phyloP scores from a whole-genome alignment of 2,888 invertebrate genomes.

The Agonopterix arenella region DNA sequence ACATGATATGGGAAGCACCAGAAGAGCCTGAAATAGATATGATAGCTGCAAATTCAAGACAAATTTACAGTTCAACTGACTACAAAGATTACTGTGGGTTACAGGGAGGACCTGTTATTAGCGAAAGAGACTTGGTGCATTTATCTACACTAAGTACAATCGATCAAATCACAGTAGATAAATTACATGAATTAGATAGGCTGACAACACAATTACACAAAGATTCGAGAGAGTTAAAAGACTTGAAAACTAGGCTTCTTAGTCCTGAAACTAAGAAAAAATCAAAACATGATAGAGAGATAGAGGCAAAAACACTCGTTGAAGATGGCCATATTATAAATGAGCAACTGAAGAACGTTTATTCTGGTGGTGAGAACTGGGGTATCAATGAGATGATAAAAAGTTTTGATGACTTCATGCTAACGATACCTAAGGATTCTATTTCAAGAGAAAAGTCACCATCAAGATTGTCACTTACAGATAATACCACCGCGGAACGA shows the following conservation, averaged over 20 bases:
- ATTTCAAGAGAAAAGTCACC: slow-evolving; percentile 75
- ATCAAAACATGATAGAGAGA: slow-evolving; percentile 68
- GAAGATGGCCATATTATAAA: slow-evolving; percentile 82
- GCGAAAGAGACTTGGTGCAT: slow-evolving; percentile 87
- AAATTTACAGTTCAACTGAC: slow-evolving; percentile 85
- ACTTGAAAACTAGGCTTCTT: slow-evolving; percentile 82
- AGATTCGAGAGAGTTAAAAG: slow-evolving; percentile 86
- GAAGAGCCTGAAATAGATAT: slow-evolving; percentile 82
- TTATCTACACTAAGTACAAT: slow-evolving; percentile 84
- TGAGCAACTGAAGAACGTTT: slow-evolving; percentile 82
- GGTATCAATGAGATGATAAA: slow-evolving; percentile 81
- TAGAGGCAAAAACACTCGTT: slow-evolving; percentile 76
- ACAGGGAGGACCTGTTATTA: slow-evolving; percentile 82
- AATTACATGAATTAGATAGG: slow-evolving; percentile 86
- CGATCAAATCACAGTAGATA: slow-evolving; percentile 86
- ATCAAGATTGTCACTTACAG: slow-evolving; percentile 79
- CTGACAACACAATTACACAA: slow-evolving; percentile 85
- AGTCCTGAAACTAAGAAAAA: slow-evolving; percentile 78
- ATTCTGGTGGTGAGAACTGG: slow-evolving; percentile 82
- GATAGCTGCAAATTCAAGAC: slow-evolving; percentile 72
- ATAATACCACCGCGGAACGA: slow-evolving; percentile 79
- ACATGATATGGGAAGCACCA: slow-evolving; percentile 92
- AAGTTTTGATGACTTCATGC: slow-evolving; percentile 77
- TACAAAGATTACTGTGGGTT: slow-evolving; percentile 86
- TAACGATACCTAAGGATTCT: slow-evolving; percentile 69